These are phyloP conservation scores for Gymnocypris eckloni DNA, from an alignment of 2,797 vertebrate species.

Conservation along the genomic window DNA sequence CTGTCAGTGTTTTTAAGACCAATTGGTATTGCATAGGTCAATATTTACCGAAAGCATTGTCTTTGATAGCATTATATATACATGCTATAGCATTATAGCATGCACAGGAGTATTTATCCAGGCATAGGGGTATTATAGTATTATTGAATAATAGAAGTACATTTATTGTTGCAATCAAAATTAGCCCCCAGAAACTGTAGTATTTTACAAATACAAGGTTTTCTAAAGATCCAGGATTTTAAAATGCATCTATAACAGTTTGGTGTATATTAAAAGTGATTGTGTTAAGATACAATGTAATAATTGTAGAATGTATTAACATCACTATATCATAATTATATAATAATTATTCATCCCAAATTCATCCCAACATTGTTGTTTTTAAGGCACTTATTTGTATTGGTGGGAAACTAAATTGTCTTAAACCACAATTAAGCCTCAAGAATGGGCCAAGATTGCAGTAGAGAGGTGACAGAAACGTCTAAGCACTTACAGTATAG, in stretches of 20 bases:
- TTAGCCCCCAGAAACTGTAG: background rate
- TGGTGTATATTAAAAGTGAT: no score
- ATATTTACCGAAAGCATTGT: background rate
- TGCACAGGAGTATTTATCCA: conserved; percentile 28
- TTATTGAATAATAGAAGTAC: conserved; percentile 1
- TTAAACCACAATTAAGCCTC: background rate
- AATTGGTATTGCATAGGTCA: conserved; percentile 57
- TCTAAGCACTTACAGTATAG: background rate
- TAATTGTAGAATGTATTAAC: no score
- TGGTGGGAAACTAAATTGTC: no score
- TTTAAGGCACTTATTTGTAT: no score
- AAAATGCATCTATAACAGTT: no score
- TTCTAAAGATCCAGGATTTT: no score
- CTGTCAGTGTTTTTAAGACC: conserved; percentile 62
- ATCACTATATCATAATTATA: no score
- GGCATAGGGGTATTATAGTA: conserved; percentile 35
- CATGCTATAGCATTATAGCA: background rate
- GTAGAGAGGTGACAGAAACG: background rate
- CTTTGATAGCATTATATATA: background rate
- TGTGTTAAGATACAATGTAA: no score
- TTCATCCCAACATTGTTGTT: no score
- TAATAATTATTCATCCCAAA: no score
- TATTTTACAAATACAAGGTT: no score
- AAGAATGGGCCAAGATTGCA: background rate
- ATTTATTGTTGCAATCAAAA: background rate